Evolutionary conservation across 2,797 vertebrate species (phyloP).

Genomic region (Takifugu rubripes): DNA sequence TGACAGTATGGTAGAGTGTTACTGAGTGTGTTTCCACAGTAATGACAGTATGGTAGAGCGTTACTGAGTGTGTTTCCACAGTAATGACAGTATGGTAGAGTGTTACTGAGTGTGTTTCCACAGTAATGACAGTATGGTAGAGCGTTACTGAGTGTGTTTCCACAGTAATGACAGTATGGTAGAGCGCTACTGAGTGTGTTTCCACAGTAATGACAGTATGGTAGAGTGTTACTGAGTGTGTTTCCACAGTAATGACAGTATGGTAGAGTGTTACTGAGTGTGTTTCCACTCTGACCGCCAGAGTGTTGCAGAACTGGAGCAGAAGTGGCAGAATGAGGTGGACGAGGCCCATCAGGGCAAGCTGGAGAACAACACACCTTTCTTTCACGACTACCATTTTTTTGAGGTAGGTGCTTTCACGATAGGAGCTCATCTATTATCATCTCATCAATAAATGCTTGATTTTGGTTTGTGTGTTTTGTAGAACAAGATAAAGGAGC

Average conservation of each 20-base stretch:
- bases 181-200: no score
- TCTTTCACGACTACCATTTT: constrained; percentile 98
- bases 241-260: constrained; percentile 92
- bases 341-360: constrained; percentile 93
- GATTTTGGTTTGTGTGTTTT: constrained; percentile 1
- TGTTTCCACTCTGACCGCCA: constrained; percentile 50
- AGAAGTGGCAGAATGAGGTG: constrained; percentile 97
- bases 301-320: constrained; percentile 97
- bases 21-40: no score
- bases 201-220: no score
- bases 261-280: constrained; percentile 47
- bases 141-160: no score
- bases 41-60: no score
- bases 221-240: neutral
- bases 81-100: no score
- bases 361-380: constrained; percentile 92
- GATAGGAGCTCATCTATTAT: no score
- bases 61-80: no score
- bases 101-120: no score
- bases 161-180: neutral
- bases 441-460: neutral
- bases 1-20: no score
- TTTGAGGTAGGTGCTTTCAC: constrained; percentile 81
- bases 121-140: no score
- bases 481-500: constrained; percentile 94